Conservation (phyloP, 2,888 invertebrate genomes). For the Eupithecia abbreviata region DNA sequence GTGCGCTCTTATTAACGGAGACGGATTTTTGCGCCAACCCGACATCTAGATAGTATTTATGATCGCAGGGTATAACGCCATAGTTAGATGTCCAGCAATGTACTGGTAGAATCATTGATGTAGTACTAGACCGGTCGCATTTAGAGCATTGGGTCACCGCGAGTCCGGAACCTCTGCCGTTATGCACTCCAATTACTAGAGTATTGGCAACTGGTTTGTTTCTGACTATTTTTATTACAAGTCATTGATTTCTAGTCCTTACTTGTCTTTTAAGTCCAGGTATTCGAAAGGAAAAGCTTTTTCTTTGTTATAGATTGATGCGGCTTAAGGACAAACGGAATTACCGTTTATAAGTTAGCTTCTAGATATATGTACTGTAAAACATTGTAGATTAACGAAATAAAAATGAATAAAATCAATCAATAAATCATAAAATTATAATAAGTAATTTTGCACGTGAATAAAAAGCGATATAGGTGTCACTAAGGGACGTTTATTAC, state of each 20-base stretch:
- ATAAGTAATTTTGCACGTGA: no score
- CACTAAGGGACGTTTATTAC: no score
- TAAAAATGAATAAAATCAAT: no score
- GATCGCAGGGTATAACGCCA: background rate
- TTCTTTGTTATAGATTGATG: background rate
- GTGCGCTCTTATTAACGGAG: no score
- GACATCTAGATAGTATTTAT: no score
- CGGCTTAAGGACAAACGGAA: no score
- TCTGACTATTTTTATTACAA: conserved; percentile 4
- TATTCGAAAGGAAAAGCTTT: background rate
- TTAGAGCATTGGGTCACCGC: conserved; percentile 35
- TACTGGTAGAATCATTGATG: background rate
- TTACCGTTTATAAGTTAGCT: no score
- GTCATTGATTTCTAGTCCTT: background rate
- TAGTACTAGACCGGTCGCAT: conserved; percentile 24
- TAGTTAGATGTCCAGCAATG: background rate
- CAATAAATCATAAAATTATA: no score
- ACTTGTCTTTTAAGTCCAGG: background rate
- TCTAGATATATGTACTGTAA: no score
- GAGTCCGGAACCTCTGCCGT: conserved; percentile 29
- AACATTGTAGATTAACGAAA: no score
- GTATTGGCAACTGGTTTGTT: background rate
- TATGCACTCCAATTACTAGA: conserved; percentile 19
- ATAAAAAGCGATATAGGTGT: no score
- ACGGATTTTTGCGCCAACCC: no score